phyloP scores from a whole-genome alignment of 2,888 invertebrate genomes.

The Nebria brevicollis region DNA sequence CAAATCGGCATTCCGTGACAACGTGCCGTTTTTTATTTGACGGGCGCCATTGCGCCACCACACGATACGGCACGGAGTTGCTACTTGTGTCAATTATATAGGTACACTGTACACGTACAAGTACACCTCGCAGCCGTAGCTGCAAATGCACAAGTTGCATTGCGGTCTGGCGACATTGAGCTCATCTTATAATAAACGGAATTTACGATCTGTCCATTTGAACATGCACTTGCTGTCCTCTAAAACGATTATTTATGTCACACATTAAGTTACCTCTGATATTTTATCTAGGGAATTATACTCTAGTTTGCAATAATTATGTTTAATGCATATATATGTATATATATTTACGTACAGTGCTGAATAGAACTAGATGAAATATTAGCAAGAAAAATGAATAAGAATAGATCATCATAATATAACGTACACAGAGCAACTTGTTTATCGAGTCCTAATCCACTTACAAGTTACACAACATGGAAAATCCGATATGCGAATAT shows the following conservation, averaged over 20 bases:
- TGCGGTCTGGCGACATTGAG: neutral
- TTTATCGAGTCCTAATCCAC: slow-evolving; percentile 13
- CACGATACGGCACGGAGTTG: slow-evolving; percentile 35
- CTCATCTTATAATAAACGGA: neutral
- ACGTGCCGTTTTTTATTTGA: slow-evolving; percentile 35
- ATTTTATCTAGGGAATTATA: no score
- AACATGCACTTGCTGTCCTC: neutral
- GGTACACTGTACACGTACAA: slow-evolving; percentile 5
- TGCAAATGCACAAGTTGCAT: neutral
- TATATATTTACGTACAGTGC: no score
- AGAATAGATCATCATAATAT: neutral
- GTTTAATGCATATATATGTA: neutral
- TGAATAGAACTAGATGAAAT: no score
- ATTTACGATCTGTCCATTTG: neutral
- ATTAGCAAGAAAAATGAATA: neutral
- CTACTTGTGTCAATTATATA: slow-evolving; percentile 19
- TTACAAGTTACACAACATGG: slow-evolving; percentile 16
- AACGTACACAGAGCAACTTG: slow-evolving; percentile 11
- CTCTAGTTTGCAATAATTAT: neutral
- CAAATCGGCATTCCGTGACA: slow-evolving; percentile 38
- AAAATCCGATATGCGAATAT: slow-evolving; percentile 30
- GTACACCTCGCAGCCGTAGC: neutral
- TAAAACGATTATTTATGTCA: neutral
- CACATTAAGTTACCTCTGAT: neutral
- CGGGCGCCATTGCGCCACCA: slow-evolving; percentile 8